Evolutionary conservation across 2,888 invertebrate species (phyloP).

Genomic region (Ophion ellenae): DNA sequence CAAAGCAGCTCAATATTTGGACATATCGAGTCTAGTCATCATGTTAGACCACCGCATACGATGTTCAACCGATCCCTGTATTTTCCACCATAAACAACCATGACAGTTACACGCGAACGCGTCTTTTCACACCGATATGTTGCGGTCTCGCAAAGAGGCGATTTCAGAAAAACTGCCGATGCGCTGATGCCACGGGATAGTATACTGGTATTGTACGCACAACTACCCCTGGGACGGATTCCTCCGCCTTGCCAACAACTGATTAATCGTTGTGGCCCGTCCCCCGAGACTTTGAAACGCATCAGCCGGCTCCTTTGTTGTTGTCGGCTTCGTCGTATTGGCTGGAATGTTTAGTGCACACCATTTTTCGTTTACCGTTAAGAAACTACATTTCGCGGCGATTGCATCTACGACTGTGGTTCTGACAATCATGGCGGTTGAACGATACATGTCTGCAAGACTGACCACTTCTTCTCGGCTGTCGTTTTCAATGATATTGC

Average conservation of each 20-base stretch:
- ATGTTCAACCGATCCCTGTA: slow-evolving; percentile 21
- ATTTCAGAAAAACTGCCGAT: slow-evolving; percentile 34
- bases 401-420: slow-evolving; percentile 17
- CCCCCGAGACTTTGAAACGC: slow-evolving; percentile 78
- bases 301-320: slow-evolving; percentile 82
- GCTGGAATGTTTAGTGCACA: slow-evolving; percentile 73
- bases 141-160: slow-evolving; percentile 43
- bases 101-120: slow-evolving; percentile 21
- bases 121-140: slow-evolving; percentile 51
- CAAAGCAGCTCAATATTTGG: slow-evolving; percentile 79
- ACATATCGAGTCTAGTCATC: slow-evolving; percentile 78
- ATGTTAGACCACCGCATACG: slow-evolving; percentile 71
- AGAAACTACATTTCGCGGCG: slow-evolving; percentile 64
- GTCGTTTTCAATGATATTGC: slow-evolving; percentile 31
- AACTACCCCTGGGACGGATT: slow-evolving; percentile 74
- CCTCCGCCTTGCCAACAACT: slow-evolving; percentile 83
- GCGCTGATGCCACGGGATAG: slow-evolving; percentile 46
- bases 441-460: slow-evolving; percentile 30
- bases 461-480: slow-evolving; percentile 14
- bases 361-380: slow-evolving; percentile 78
- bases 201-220: slow-evolving; percentile 79
- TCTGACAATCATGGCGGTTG: slow-evolving; percentile 20
- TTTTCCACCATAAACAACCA: slow-evolving; percentile 37
- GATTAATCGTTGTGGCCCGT: slow-evolving; percentile 82
- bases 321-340: slow-evolving; percentile 35